Evolutionary conservation across 2,888 invertebrate genomes (phyloP).

Genomic region (Ligdia adustata): DNA sequence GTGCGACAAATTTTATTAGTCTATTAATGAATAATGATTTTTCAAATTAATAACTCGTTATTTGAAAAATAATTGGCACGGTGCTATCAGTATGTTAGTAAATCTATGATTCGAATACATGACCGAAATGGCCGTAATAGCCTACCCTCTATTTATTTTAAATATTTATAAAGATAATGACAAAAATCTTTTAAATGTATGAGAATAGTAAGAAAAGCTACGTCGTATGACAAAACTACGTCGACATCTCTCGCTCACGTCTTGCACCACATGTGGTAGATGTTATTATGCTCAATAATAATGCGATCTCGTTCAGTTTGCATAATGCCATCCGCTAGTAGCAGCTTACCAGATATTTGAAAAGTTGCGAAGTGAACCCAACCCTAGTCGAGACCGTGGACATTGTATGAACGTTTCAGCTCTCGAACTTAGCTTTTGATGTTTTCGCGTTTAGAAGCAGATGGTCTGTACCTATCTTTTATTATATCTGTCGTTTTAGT

Average conservation of each 20-base stretch:
- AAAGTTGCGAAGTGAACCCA: constrained; percentile 68
- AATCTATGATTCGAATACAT: too few species aligned
- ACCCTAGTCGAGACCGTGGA: constrained; percentile 20
- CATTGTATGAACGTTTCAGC: constrained; percentile 32
- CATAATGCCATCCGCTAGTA: constrained; percentile 58
- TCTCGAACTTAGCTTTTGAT: constrained; percentile 24
- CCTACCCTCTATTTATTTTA: too few species aligned
- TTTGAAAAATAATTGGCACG: too few species aligned
- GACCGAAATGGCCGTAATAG: too few species aligned
- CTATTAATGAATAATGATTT: too few species aligned
- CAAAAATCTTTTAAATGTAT: too few species aligned
- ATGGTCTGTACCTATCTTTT: background rate
- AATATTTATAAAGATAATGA: too few species aligned
- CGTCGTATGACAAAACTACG: too few species aligned
- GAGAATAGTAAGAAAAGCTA: too few species aligned
- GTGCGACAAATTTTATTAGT: background rate
- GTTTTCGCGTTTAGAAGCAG: constrained; percentile 15
- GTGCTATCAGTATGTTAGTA: too few species aligned
- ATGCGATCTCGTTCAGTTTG: constrained; percentile 64
- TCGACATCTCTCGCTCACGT: constrained; percentile 7
- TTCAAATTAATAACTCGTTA: too few species aligned
- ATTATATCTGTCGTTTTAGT: background rate
- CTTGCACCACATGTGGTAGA: constrained; percentile 39
- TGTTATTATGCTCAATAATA: constrained; percentile 55
- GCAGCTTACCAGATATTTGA: constrained; percentile 60